These are phyloP conservation scores for Deroptyus accipitrinus DNA, from an alignment of 2,113 vertebrate genomes.

Conservation along the genomic window DNA sequence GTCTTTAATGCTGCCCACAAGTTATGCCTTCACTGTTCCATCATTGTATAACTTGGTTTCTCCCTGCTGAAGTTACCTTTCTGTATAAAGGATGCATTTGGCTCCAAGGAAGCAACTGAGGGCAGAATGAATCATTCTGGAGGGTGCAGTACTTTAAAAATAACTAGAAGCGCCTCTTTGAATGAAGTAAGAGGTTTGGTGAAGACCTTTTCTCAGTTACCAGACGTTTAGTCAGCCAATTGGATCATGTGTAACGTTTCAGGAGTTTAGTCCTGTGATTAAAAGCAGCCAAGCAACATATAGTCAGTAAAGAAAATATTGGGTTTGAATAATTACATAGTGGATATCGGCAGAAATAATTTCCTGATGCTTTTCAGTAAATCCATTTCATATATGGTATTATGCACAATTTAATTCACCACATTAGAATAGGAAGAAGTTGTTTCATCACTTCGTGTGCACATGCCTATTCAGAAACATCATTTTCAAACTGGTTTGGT, in stretches of 20 bases:
- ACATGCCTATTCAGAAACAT: neutral
- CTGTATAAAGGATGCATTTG: neutral
- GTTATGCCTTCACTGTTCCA: neutral
- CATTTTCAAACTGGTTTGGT: neutral
- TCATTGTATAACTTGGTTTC: neutral
- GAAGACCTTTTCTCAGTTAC: neutral
- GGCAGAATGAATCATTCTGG: neutral
- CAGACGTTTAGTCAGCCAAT: neutral
- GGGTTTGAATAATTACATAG: neutral
- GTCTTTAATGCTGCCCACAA: conserved; percentile 6
- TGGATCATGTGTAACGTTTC: neutral
- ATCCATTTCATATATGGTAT: neutral
- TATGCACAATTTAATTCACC: neutral
- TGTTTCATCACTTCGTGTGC: neutral
- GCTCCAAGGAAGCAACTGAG: neutral
- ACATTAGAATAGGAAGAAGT: neutral
- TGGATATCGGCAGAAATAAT: neutral
- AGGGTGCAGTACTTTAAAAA: neutral
- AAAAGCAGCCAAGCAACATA: conserved; percentile 13
- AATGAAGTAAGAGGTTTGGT: neutral
- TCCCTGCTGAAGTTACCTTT: conserved; percentile 15
- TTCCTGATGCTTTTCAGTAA: neutral
- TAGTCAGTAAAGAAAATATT: conserved; percentile 13
- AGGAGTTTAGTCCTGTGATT: neutral
- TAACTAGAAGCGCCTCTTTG: neutral